Evolutionary conservation across 2,113 vertebrate species (phyloP), one percentile per base, ranked within the genome.

Genomic region (Myxocyprinus asiaticus): DNA sequence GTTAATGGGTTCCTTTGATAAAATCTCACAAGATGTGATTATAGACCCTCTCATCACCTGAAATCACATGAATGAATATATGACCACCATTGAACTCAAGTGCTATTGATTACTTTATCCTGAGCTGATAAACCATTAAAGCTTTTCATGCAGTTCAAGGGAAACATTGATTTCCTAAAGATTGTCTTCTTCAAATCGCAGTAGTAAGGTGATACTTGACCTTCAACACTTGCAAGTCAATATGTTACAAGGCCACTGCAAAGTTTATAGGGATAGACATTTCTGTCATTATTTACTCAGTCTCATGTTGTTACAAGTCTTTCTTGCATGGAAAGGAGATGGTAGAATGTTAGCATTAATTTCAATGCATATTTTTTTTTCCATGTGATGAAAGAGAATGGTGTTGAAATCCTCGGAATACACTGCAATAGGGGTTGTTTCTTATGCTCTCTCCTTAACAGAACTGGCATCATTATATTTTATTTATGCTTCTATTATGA

Each of bases 91-190:
- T 65, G 65, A 76, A 65, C 62, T 50, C 45, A 59, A 53, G 61
- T 3, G 8, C 59, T 76, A 66, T 76, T 76, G 74, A 76, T 76
- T 56, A 56, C n/a, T 55, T 66, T 55, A 66, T 66, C 74, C 22
- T 8, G 12, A n/a, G n/a, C 75, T 77, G 75, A 77, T 67, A 77
- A 53, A 77, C 75, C 75, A 77, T 77, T 77, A 56, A 53, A 15
- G 74, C 62, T 45, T 65, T 76, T 66, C 50, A 65, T 76, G 50
- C 74, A 56, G 62, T 66, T 76, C 48, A 76, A 45, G 62, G 48
- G 33, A 66, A 55, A 14, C 62, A 76, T 76, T 15, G 74, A 76
- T 66, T 51, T 76, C 74, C 10, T 44, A 12, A 66, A 56, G 42
- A 45, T 15, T 22, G 7, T 56, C 8, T 56, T 33, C 22, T 33